phyloP scores from a whole-genome alignment of 2,113 vertebrate genomes.

The Phaethornis superciliosus region DNA sequence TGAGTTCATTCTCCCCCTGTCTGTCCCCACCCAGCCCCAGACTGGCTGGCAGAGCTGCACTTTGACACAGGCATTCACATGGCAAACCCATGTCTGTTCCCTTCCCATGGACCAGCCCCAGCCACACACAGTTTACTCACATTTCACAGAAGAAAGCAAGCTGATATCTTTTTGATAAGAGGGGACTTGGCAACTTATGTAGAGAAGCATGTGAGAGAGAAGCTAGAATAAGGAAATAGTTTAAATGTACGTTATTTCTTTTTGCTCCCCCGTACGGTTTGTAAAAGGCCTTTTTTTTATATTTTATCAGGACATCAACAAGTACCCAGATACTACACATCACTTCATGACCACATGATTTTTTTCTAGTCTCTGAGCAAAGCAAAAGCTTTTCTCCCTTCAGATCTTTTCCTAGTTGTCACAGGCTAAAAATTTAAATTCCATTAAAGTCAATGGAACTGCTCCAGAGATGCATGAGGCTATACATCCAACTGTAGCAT shows the following conservation, averaged over 20 bases:
- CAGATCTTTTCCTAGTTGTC: background rate
- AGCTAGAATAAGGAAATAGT: background rate
- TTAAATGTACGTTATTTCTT: background rate
- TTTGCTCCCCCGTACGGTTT: background rate
- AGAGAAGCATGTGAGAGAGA: background rate
- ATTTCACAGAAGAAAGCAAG: background rate
- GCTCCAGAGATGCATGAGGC: background rate
- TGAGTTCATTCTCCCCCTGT: slow-evolving; percentile 22
- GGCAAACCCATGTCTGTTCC: background rate
- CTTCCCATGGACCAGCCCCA: background rate
- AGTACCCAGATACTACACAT: background rate
- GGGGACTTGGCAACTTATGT: background rate
- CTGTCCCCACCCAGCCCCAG: background rate
- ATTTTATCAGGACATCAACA: background rate
- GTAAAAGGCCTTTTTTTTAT: background rate
- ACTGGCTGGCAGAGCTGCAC: slow-evolving; percentile 44
- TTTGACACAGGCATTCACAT: slow-evolving; percentile 43
- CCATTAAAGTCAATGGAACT: background rate
- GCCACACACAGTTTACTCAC: background rate
- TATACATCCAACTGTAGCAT: background rate
- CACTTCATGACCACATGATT: background rate
- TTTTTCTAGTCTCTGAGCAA: background rate
- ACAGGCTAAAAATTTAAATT: slow-evolving; percentile 14
- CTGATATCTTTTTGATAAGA: background rate
- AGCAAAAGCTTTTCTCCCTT: background rate